phyloP scores from a whole-genome alignment of 2,888 invertebrate genomes.

The Apotomis betuletana region DNA sequence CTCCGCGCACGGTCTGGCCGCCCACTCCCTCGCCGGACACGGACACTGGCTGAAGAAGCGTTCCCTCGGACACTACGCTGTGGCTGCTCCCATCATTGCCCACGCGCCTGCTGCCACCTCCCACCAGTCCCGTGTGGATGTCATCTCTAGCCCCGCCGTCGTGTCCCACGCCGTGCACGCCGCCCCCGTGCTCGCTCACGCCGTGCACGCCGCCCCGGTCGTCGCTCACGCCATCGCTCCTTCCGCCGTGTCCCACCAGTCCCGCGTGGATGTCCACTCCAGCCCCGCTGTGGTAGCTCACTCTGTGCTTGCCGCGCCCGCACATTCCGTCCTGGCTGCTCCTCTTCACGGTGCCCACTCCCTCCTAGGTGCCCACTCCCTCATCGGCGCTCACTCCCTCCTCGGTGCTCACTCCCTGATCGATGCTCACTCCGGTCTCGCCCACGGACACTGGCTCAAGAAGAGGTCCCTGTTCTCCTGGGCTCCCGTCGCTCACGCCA shows the following conservation, averaged over 20 bases:
- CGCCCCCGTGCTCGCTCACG: constrained; percentile 53
- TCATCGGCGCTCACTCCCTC: constrained; percentile 45
- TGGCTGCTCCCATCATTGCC: constrained; percentile 55
- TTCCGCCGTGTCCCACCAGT: constrained; percentile 67
- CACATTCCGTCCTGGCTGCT: constrained; percentile 20
- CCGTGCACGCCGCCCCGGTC: constrained; percentile 47
- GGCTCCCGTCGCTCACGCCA: constrained; percentile 53
- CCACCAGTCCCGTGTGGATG: constrained; percentile 69
- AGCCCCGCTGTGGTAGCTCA: constrained; percentile 62
- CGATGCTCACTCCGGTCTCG: constrained; percentile 29
- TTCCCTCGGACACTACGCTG: constrained; percentile 57
- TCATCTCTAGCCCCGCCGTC: constrained; percentile 62
- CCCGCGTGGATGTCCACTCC: constrained; percentile 64
- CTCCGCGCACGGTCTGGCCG: constrained; percentile 56
- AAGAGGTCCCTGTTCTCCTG: constrained; percentile 59
- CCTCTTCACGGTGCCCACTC: constrained; percentile 46
- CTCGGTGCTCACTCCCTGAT: constrained; percentile 46
- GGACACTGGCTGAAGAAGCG: constrained; percentile 61
- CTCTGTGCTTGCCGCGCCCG: constrained; percentile 43
- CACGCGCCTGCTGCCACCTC: constrained; percentile 60
- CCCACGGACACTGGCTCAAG: constrained; percentile 57
- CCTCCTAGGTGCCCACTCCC: constrained; percentile 30
- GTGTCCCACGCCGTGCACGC: constrained; percentile 57
- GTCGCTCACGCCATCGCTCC: constrained; percentile 45
- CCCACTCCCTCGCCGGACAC: constrained; percentile 48